These are phyloP conservation scores for Triops cancriformis DNA, from an alignment of 1,140 invertebrate genomes.

Conservation along the genomic window DNA sequence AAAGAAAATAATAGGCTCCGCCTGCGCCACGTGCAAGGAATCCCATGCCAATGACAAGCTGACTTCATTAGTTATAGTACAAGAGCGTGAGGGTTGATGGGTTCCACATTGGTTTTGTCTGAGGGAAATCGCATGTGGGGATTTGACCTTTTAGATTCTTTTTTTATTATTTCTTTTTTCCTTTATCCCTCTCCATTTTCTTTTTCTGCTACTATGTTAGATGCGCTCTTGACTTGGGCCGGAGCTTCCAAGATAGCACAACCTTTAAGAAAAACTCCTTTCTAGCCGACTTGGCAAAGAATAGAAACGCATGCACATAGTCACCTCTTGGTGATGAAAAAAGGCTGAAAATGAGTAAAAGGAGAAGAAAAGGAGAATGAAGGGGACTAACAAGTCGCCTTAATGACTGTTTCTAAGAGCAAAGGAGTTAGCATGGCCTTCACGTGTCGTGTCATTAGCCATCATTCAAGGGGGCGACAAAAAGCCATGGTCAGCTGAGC, in stretches of 20 bases:
- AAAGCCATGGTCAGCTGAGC: neutral
- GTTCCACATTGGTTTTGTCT: neutral
- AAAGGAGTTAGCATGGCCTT: neutral
- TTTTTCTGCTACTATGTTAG: too few species aligned
- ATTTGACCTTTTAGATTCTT: neutral
- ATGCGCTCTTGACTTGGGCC: too few species aligned
- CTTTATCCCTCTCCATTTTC: too few species aligned
- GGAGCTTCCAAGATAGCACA: too few species aligned
- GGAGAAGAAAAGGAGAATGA: neutral
- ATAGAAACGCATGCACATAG: neutral
- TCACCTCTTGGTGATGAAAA: too few species aligned
- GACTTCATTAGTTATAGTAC: neutral
- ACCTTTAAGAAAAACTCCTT: neutral
- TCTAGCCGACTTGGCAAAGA: slow-evolving; percentile 9
- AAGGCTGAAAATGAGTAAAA: neutral
- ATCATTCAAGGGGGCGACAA: neutral
- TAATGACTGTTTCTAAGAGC: slow-evolving; percentile 6
- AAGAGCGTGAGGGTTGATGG: neutral
- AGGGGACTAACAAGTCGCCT: neutral
- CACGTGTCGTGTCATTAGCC: slow-evolving; percentile 1
- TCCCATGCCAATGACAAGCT: slow-evolving; percentile 6
- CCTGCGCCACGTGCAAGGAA: neutral
- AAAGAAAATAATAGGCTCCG: neutral
- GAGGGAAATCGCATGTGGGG: neutral
- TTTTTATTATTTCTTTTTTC: neutral